Base-by-base conservation (phyloP, 30 jellyfish, hydroid and myxozoan species). In the Catostylus mosaicus region DNA sequence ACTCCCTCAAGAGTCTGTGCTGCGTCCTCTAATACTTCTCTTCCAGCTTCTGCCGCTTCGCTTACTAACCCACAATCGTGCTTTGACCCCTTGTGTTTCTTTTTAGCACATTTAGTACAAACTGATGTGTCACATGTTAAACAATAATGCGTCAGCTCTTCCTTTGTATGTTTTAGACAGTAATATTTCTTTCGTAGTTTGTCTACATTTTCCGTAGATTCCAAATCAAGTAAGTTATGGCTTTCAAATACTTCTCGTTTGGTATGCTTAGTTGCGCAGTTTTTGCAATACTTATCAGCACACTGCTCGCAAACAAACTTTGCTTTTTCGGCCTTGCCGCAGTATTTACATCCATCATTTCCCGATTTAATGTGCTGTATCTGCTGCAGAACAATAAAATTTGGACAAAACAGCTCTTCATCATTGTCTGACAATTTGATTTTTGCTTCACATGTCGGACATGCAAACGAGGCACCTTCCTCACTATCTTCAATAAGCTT, bases 321-420 rank as follows among this genome's bases (percentile, higher is more conserved):
- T 2, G 97, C 95, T 2, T 73, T 72, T 38, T 83, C 73, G 10
- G 57, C 88, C 56, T 64, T 72, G 1, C 84, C 93, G 54, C 99
- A 94, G 2, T 69, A 52, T 4, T 65, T 30, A 60, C 98, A 92
- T 23, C 78, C 77, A 11, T 27, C 46, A 32, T 75, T 64, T 14
- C 84, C 90, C 0, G 78, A 26, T 24, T 67, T 48, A 19, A 19
- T 33, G 24, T 51, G 40, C 24, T 47, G 92, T 57, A 88, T 73
- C 30, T 84, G 43, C 65, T 73, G 66, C 75, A 95, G 74, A 19
- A 89, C 43, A 59, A 88, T 45, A 84, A 95, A 95, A 67, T 95
- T 89, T 43, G 99, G 99, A 61, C 99, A 95, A 68, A 95, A 95
- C 54, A 95, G 86, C 84, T 95, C 99, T 66, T 95, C 99, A 12